Conservation (phyloP, 2,888 invertebrate species). For the Drosophila picticornis region DNA sequence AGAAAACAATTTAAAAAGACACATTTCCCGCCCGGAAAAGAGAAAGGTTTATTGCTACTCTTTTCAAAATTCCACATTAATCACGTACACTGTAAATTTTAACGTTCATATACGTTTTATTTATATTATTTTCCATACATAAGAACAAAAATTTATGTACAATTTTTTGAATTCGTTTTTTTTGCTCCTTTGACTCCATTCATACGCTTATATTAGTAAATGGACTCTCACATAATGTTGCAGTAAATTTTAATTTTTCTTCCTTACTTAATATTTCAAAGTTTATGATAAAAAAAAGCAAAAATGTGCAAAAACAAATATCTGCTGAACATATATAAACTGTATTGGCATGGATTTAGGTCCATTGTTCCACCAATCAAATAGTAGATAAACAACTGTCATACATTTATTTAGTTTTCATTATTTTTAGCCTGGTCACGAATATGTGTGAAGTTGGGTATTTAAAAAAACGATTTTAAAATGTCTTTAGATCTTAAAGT, state of each 20-base stretch:
- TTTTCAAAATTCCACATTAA: slow-evolving; percentile 13
- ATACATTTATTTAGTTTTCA: slow-evolving; percentile 46
- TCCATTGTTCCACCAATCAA: slow-evolving; percentile 27
- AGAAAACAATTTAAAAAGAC: neutral
- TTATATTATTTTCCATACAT: slow-evolving; percentile 68
- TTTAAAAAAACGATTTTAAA: slow-evolving; percentile 52
- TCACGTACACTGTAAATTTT: slow-evolving; percentile 25
- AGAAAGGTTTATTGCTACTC: neutral
- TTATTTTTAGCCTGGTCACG: slow-evolving; percentile 35
- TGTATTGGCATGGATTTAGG: slow-evolving; percentile 22
- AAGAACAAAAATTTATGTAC: slow-evolving; percentile 77
- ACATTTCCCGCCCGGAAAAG: neutral
- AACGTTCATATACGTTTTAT: slow-evolving; percentile 77
- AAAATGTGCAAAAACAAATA: slow-evolving; percentile 27
- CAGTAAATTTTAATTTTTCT: slow-evolving; percentile 15
- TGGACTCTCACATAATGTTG: slow-evolving; percentile 46
- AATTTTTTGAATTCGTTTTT: slow-evolving; percentile 37
- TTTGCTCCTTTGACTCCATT: slow-evolving; percentile 23
- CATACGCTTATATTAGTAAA: slow-evolving; percentile 44
- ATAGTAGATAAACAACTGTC: slow-evolving; percentile 59
- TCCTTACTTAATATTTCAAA: slow-evolving; percentile 58
- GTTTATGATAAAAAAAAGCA: neutral
- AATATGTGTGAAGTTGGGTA: slow-evolving; percentile 23
- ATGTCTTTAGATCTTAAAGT: slow-evolving; percentile 44
- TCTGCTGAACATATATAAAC: slow-evolving; percentile 26